Evolutionary conservation across 2,113 vertebrate species (phyloP).

Genomic region (Enhydra lutris): DNA sequence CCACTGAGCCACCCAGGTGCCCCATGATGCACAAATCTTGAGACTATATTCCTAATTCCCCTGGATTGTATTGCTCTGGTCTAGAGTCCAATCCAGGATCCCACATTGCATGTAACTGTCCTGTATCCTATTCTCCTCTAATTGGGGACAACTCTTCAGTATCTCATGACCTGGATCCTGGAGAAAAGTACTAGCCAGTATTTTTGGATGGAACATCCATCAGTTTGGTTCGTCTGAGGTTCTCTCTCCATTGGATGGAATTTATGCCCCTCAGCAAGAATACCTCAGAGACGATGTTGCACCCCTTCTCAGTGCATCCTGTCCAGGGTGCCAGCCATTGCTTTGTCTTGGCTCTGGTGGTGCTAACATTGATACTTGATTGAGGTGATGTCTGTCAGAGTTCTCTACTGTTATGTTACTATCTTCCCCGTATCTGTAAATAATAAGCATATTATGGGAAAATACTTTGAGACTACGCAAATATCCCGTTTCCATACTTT

Average conservation of each 20-base stretch:
- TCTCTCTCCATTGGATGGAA: background rate
- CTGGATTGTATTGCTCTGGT: background rate
- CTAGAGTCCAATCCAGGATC: background rate
- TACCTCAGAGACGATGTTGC: background rate
- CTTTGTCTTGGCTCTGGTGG: background rate
- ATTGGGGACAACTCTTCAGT: background rate
- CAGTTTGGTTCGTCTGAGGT: background rate
- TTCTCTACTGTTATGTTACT: background rate
- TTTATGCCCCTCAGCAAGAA: background rate
- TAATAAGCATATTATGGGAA: background rate
- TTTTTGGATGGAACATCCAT: background rate
- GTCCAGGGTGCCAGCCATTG: rapidly evolving
- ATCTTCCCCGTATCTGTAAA: background rate
- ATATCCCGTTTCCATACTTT: background rate
- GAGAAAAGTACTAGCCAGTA: background rate
- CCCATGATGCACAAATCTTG: background rate
- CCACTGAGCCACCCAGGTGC: too few relatives aligned
- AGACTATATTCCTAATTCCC: background rate
- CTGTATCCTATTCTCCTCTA: background rate
- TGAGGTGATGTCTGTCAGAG: background rate
- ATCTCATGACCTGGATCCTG: background rate
- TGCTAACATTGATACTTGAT: background rate
- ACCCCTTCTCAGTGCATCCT: background rate
- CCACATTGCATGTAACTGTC: background rate
- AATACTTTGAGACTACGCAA: background rate